Percentiles rank a stretch among this genome's conserved stretches.
Conservation (phyloP, 2,113 vertebrate genomes). For the Sinocyclocheilus anophthalmus region DNA sequence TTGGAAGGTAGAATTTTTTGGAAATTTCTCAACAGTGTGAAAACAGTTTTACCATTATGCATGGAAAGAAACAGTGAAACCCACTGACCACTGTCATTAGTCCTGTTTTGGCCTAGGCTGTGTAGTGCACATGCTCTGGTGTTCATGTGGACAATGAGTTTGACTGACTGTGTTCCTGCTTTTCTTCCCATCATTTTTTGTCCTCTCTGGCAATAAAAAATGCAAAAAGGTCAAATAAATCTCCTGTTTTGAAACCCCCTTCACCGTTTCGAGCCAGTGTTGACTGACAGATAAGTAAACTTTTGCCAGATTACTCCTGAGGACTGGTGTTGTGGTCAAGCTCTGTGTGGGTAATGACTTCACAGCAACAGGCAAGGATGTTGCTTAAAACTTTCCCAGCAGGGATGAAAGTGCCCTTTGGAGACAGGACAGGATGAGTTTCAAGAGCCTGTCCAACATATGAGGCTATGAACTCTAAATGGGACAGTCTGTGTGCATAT, state of each 20-base stretch:
- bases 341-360: conserved; percentile 32
- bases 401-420: background rate
- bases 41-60: background rate
- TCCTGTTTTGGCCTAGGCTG: background rate
- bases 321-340: background rate
- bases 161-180: background rate
- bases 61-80: background rate
- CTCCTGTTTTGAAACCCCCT: background rate
- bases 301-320: background rate
- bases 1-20: background rate
- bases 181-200: background rate
- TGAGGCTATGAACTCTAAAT: background rate
- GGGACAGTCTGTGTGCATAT: background rate
- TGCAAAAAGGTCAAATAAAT: background rate
- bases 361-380: conserved; percentile 40
- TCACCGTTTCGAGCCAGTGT: background rate
- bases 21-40: background rate
- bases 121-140: background rate
- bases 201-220: background rate
- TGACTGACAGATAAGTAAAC: conserved; percentile 5
- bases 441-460: conserved; percentile 27
- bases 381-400: conserved; percentile 20
- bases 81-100: background rate
- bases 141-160: background rate
- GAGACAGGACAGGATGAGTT: conserved; percentile 25